Conservation (phyloP, 2,113 vertebrate genomes). For the Odocoileus virginianus region DNA sequence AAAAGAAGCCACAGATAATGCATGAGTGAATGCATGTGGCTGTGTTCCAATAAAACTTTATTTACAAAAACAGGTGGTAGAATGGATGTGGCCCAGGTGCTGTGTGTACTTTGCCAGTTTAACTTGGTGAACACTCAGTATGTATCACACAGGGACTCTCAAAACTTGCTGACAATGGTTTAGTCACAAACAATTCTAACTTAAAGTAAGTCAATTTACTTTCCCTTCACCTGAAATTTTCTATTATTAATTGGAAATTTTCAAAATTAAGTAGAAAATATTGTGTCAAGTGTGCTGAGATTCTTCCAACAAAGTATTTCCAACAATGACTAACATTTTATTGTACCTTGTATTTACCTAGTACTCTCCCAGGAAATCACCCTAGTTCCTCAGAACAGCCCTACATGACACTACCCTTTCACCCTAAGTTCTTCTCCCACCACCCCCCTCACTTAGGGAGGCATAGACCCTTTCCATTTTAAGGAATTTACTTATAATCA, state of each 20-base stretch:
- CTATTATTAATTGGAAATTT: neutral
- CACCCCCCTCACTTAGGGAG: neutral
- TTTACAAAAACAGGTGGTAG: neutral
- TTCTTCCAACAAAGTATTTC: neutral
- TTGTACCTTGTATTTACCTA: neutral
- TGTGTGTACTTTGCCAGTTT: neutral
- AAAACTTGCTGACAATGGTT: neutral
- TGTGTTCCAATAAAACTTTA: neutral
- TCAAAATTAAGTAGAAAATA: neutral
- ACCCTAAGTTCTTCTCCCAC: neutral
- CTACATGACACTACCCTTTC: neutral
- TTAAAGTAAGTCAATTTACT: neutral
- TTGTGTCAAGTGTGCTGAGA: neutral
- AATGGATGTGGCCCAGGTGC: neutral
- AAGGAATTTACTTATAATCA: neutral
- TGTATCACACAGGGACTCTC: neutral
- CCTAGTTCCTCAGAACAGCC: neutral
- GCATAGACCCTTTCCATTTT: neutral
- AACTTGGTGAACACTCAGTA: neutral
- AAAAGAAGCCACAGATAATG: neutral
- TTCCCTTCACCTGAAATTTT: neutral
- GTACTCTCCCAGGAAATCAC: neutral
- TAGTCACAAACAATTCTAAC: neutral
- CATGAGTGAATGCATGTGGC: neutral
- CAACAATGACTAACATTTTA: neutral